Evolutionary conservation across 2,113 vertebrate genomes (phyloP), one percentile per base, ranked within the genome.

Genomic region (Natator depressus): DNA sequence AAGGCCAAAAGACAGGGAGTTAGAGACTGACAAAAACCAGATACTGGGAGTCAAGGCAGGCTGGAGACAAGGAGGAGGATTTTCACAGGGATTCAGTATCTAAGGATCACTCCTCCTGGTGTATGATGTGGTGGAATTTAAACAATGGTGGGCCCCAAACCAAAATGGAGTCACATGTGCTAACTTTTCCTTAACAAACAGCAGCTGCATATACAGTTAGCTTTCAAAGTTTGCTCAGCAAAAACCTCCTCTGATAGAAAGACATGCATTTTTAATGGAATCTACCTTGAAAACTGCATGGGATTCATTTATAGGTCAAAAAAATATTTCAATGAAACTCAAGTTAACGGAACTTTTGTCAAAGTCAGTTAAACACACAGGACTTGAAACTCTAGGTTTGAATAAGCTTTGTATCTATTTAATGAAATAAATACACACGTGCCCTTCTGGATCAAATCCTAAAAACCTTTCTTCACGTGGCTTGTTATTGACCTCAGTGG

Each of bases 251-350:
- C 42, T 54, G 51, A 82, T 54, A 13, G 80, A 55, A 82, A 89
- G 1, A 78, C 29, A 87, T 84, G 51, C 79, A 82, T 93, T 93
- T 97, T 93, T 94, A 96, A 89, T 91, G 96, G 90, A 96, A 80
- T 93, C 54, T 87, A 51, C 42, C 82, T 95, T 87, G 76, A 94
- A 95, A 96, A 90, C 87, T 80, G 75, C 82, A 86, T 35, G 62
- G 76, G 42, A 85, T 93, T 91, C 89, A 42, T 91, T 90, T 96
- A 50, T 42, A 95, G 82, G 76, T 51, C 91, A 87, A 88, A 96
- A 94, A 20, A 35, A 35, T 22, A 85, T 92, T 89, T 89, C 55
- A 91, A 85, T 59, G 96, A 80, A 85, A 47, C 0, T 12, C 81
- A 54, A 93, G 84, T 93, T 95, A 94, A 84, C 1, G 1, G 51